Conservation (phyloP, 2,888 invertebrate species). For the Pachliopta kotzebuea region DNA sequence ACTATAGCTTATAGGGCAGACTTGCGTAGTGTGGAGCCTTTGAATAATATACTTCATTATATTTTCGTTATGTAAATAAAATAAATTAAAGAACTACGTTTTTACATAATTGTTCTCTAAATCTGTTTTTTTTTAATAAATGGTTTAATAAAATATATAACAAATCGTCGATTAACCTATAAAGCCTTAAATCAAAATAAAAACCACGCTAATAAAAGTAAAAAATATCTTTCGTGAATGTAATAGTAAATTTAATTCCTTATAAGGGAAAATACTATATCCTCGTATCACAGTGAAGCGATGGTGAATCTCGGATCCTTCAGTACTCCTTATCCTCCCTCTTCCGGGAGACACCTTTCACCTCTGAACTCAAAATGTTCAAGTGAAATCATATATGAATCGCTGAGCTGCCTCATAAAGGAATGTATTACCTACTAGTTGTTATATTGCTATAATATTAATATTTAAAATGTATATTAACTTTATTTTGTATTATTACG, state of each 20-base stretch:
- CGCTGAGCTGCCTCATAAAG: constrained; percentile 74
- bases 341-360: constrained; percentile 76
- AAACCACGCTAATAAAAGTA: too few relatives aligned
- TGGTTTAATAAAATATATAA: too few relatives aligned
- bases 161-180: too few relatives aligned
- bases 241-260: background rate
- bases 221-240: background rate
- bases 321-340: constrained; percentile 64
- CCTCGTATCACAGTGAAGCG: constrained; percentile 60
- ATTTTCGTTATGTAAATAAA: too few relatives aligned
- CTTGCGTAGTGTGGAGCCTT: too few relatives aligned
- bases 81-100: too few relatives aligned
- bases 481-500: background rate
- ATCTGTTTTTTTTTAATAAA: too few relatives aligned
- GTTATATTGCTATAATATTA: background rate
- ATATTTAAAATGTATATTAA: background rate
- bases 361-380: constrained; percentile 66
- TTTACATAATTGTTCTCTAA: too few relatives aligned
- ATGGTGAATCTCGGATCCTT: constrained; percentile 63
- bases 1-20: too few relatives aligned
- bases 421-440: constrained; percentile 49
- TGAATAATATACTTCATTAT: too few relatives aligned
- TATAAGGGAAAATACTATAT: background rate
- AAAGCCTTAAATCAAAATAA: too few relatives aligned
- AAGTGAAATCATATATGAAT: constrained; percentile 73